Evolutionary conservation across 2,797 vertebrate species (phyloP).

Genomic region (Gymnocypris eckloni): DNA sequence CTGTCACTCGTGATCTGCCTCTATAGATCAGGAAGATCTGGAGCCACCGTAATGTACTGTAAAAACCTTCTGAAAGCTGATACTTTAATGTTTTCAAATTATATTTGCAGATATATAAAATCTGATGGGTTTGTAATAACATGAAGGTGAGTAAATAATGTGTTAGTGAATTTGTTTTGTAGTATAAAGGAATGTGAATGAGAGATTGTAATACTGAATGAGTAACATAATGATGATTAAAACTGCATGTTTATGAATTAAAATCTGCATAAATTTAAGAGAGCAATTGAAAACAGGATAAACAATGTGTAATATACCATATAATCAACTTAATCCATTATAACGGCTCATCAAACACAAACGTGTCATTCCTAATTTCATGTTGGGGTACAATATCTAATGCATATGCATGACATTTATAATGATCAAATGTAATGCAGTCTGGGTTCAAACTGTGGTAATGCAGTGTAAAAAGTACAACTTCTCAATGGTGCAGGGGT

Average conservation of each 20-base stretch:
- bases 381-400: neutral
- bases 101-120: neutral
- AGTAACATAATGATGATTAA: neutral
- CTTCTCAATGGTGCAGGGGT: neutral
- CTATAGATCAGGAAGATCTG: constrained; percentile 9
- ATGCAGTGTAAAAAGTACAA: neutral
- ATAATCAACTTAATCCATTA: constrained; percentile 16
- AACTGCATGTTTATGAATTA: constrained; percentile 3
- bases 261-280: neutral
- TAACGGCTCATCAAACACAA: constrained; percentile 3
- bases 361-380: neutral
- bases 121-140: neutral
- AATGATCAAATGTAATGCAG: neutral
- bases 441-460: neutral
- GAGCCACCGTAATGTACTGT: neutral
- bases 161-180: neutral
- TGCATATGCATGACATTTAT: neutral
- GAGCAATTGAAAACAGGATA: neutral
- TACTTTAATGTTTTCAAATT: neutral
- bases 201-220: neutral
- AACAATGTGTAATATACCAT: neutral
- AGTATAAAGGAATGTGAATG: neutral
- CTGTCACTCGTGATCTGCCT: constrained; percentile 18
- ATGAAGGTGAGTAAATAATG: neutral
- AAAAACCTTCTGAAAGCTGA: neutral